A percentile compares a stretch with the other conserved stretches of the same genome.
Conservation (phyloP, 2,888 invertebrate species). For the Bhutanitis thaidina region DNA sequence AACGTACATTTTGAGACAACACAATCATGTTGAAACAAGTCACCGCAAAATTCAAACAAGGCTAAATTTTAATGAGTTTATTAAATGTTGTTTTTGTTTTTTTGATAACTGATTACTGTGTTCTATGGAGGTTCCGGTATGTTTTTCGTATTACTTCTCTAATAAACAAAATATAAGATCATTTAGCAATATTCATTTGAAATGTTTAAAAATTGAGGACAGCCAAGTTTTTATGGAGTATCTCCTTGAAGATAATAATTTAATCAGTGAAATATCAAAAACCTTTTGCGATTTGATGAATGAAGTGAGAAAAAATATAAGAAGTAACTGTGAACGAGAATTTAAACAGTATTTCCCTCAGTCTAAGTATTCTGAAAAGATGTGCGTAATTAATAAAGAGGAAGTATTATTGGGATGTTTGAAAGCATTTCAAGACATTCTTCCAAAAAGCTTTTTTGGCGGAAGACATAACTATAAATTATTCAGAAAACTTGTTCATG, state of each 20-base stretch:
- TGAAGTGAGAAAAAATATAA: slow-evolving; percentile 43
- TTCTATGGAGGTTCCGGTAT: slow-evolving; percentile 44
- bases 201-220: slow-evolving; percentile 39
- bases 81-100: background rate
- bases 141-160: slow-evolving; percentile 56
- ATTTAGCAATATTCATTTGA: slow-evolving; percentile 47
- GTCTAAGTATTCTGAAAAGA: slow-evolving; percentile 21
- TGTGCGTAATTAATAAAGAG: slow-evolving; percentile 45
- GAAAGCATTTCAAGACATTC: slow-evolving; percentile 44
- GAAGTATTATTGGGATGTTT: slow-evolving; percentile 43
- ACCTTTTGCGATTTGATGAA: slow-evolving; percentile 38
- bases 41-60: slow-evolving; percentile 44
- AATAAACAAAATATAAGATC: slow-evolving; percentile 68
- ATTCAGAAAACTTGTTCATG: slow-evolving; percentile 45
- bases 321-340: slow-evolving; percentile 41
- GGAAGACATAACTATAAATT: slow-evolving; percentile 50
- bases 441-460: slow-evolving; percentile 54
- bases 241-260: slow-evolving; percentile 36
- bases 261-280: slow-evolving; percentile 37
- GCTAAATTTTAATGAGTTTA: background rate
- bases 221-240: slow-evolving; percentile 29
- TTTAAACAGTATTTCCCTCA: slow-evolving; percentile 47
- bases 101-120: background rate
- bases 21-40: slow-evolving; percentile 48
- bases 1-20: background rate